Percentiles rank a stretch among this genome's conserved stretches.
phyloP scores from a whole-genome alignment of 2,797 vertebrate genomes.

The Diplodus puntazzo region DNA sequence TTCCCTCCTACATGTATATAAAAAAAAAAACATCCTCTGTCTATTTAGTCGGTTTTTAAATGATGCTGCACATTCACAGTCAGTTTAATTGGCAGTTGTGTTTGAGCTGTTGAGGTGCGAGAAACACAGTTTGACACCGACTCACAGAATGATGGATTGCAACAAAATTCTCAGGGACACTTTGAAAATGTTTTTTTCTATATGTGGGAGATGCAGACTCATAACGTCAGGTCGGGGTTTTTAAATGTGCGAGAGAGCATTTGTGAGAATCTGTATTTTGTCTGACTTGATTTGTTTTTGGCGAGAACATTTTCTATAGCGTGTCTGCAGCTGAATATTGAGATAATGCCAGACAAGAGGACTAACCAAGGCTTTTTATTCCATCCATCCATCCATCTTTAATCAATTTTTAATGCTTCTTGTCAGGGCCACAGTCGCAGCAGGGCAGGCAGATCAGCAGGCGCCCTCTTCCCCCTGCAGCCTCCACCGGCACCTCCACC shows the following conservation, averaged over 20 bases:
- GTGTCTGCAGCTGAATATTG: neutral
- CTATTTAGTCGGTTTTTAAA: neutral
- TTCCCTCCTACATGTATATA: neutral
- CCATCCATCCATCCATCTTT: conserved; percentile 4
- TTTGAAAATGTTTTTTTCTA: neutral
- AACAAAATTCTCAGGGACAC: conserved; percentile 1
- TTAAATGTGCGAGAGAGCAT: neutral
- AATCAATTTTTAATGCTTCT: conserved; percentile 29
- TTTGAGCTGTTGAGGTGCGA: neutral
- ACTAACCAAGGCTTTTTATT: neutral
- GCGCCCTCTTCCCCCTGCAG: conserved; percentile 13
- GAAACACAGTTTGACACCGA: conserved; percentile 29
- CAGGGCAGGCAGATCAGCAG: conserved; percentile 12
- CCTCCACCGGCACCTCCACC: conserved; percentile 2
- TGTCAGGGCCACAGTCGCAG: conserved; percentile 17
- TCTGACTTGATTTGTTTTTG: neutral
- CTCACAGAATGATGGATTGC: conserved; percentile 32
- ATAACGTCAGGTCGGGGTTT: neutral
- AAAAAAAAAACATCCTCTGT: neutral
- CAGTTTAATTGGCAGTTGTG: conserved; percentile 31
- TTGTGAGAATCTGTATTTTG: neutral
- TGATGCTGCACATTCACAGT: neutral
- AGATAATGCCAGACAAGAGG: neutral
- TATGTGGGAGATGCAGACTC: neutral
- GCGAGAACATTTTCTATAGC: neutral